These are phyloP conservation scores for Diorhabda sublineata DNA, from an alignment of 1,140 invertebrate species.

Conservation along the genomic window DNA sequence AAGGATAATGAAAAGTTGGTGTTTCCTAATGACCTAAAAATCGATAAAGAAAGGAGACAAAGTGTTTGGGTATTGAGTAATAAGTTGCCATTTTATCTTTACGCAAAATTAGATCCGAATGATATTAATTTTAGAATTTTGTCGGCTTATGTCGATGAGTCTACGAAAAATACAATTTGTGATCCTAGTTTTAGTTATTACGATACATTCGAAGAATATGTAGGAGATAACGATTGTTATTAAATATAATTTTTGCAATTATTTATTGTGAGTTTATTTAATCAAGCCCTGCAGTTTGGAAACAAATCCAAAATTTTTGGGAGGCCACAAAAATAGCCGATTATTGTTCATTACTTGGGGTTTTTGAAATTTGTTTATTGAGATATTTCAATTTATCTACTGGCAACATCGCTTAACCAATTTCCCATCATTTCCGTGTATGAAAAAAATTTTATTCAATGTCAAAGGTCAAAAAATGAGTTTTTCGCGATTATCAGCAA, in stretches of 20 bases:
- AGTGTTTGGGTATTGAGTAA: constrained; percentile 74
- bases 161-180: constrained; percentile 63
- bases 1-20: constrained; percentile 57
- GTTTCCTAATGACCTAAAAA: constrained; percentile 75
- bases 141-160: constrained; percentile 56
- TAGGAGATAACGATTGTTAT: constrained; percentile 32
- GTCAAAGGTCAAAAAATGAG: too few species aligned
- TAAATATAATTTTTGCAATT: constrained; percentile 9
- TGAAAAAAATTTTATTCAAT: too few species aligned
- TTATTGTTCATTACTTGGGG: too few species aligned
- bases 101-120: constrained; percentile 58
- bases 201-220: constrained; percentile 20
- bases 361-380: too few species aligned
- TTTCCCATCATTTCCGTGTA: too few species aligned
- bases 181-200: constrained; percentile 50
- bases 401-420: too few species aligned
- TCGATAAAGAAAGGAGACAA: constrained; percentile 64
- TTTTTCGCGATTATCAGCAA: too few species aligned
- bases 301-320: too few species aligned
- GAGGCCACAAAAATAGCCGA: too few species aligned
- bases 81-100: constrained; percentile 67
- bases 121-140: constrained; percentile 71
- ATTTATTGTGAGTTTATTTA: too few species aligned
- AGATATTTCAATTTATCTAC: too few species aligned
- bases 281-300: too few species aligned